phyloP scores from a whole-genome alignment of 2,888 invertebrate genomes.

The Nephrotoma flavescens region DNA sequence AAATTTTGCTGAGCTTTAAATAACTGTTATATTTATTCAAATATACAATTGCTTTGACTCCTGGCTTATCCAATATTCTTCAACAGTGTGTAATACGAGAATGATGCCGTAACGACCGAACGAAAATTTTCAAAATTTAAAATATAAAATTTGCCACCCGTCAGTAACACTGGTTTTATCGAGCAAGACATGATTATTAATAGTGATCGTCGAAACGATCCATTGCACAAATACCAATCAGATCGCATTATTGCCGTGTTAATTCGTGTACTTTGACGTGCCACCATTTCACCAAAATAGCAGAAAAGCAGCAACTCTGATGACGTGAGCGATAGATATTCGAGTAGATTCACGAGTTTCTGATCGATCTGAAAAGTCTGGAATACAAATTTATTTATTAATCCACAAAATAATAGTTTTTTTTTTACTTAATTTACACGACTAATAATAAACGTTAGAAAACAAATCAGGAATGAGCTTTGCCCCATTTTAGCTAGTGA shows the following conservation, averaged over 20 bases:
- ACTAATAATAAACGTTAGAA: conserved; percentile 24
- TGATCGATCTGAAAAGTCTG: conserved; percentile 8
- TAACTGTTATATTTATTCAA: no score
- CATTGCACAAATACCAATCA: conserved; percentile 21
- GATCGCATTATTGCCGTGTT: conserved; percentile 22
- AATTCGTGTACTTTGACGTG: conserved; percentile 18
- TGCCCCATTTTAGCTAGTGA: conserved; percentile 25
- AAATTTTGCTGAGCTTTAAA: no score
- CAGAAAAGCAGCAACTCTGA: conserved; percentile 25
- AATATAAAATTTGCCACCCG: conserved; percentile 22
- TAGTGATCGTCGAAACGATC: conserved; percentile 18
- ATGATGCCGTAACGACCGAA: not conserved
- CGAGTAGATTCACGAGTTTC: conserved; percentile 18
- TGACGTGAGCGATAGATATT: conserved; percentile 21
- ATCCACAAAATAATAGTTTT: not conserved
- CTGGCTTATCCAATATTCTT: not conserved
- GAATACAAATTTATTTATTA: not conserved
- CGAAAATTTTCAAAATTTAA: conserved; percentile 21
- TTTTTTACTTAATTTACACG: conserved; percentile 17
- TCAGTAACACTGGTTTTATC: conserved; percentile 17
- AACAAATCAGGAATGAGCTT: conserved; percentile 23
- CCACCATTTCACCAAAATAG: conserved; percentile 22
- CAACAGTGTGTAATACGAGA: conserved; percentile 4
- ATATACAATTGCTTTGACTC: no score
- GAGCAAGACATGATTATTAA: conserved; percentile 20